Evolutionary conservation across 2,113 vertebrate species (phyloP).

Genomic region (Agelaius tricolor): DNA sequence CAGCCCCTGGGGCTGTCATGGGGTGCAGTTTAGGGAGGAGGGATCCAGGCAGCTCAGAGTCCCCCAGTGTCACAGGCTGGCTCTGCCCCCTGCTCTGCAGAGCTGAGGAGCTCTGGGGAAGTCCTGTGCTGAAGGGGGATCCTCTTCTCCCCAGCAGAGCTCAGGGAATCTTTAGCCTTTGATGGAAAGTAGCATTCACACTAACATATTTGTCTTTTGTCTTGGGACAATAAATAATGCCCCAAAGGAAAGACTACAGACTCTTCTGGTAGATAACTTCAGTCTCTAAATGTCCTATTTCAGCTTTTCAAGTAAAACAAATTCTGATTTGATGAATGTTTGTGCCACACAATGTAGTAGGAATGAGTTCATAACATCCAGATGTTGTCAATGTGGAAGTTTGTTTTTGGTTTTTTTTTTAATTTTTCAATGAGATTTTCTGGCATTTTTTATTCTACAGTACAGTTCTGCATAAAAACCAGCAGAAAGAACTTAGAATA

Average conservation of each 20-base stretch:
- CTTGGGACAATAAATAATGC: not conserved
- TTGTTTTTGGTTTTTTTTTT: not conserved
- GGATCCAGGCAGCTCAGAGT: not conserved
- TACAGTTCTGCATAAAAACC: conserved; percentile 4
- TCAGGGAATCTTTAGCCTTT: not conserved
- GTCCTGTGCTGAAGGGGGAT: not conserved
- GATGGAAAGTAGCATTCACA: not conserved
- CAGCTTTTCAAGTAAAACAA: not conserved
- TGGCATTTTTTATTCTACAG: conserved; percentile 19
- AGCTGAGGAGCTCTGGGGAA: not conserved
- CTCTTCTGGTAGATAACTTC: not conserved
- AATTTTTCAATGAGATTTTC: not conserved
- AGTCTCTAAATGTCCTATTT: not conserved
- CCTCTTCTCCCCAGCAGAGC: not conserved
- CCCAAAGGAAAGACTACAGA: not conserved
- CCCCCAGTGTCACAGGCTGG: not conserved
- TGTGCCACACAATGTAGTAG: not conserved
- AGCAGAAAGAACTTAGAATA: conserved; percentile 64
- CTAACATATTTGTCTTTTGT: not conserved
- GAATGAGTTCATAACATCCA: not conserved
- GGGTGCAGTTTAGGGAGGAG: not conserved
- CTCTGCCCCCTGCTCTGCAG: not conserved
- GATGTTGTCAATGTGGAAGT: not conserved
- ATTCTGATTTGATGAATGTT: not conserved
- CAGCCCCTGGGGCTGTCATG: fast-evolving